These are phyloP conservation scores for Tetropium fuscum DNA, from an alignment of 2,888 invertebrate species.

Conservation along the genomic window DNA sequence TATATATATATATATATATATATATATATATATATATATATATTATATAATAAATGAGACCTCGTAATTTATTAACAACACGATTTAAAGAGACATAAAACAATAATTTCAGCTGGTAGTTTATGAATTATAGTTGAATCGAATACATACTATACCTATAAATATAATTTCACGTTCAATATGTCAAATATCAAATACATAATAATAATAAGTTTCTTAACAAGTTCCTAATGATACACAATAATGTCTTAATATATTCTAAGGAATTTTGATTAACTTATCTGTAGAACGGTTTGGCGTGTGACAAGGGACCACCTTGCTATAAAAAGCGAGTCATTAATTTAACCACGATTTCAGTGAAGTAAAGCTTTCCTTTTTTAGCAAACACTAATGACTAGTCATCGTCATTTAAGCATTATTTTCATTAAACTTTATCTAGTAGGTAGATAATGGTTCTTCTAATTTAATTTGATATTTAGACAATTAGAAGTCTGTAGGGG, in stretches of 20 bases:
- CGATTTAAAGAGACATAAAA: too few species aligned
- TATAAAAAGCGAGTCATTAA: conserved; percentile 31
- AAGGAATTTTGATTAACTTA: conserved; percentile 33
- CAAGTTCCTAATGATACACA: conserved; percentile 19
- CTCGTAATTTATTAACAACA: too few species aligned
- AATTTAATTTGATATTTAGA: conserved; percentile 13
- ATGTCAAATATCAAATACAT: conserved; percentile 19
- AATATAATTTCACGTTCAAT: conserved; percentile 15
- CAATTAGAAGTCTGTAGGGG: conserved; percentile 20
- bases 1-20: too few species aligned
- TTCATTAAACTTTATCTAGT: conserved; percentile 4
- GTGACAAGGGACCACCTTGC: conserved; percentile 32
- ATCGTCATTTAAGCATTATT: conserved; percentile 20
- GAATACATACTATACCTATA: conserved; percentile 3
- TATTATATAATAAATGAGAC: too few species aligned
- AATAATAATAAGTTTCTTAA: conserved; percentile 19
- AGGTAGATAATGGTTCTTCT: conserved; percentile 20
- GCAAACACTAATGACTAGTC: conserved; percentile 25
- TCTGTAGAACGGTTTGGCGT: conserved; percentile 21
- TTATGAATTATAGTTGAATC: conserved; percentile 19
- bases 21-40: too few species aligned
- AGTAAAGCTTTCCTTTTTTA: conserved; percentile 27
- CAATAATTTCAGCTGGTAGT: too few species aligned
- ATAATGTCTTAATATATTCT: conserved; percentile 28
- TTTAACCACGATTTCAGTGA: conserved; percentile 31